Percentiles rank a stretch among this genome's conserved stretches.
Conservation (phyloP, 2,888 invertebrate species). For the Himalopsyche tibetana region DNA sequence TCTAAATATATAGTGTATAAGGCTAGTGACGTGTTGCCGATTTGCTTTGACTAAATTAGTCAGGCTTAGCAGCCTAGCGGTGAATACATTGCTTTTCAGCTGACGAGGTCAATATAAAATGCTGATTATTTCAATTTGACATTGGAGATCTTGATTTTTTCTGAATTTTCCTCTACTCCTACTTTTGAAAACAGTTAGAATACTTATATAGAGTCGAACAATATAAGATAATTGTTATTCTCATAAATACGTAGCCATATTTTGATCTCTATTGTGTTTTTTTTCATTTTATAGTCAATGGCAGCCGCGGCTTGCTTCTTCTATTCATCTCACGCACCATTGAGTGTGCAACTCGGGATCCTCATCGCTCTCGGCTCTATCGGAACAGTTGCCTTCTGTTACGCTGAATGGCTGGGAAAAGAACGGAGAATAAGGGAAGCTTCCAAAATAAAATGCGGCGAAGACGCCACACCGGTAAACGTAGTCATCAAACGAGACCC, state of each 20-base stretch:
- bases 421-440: slow-evolving; percentile 69
- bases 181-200: too few species aligned
- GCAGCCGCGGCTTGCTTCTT: slow-evolving; percentile 91
- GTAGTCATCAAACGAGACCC: slow-evolving; percentile 43
- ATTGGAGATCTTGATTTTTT: too few species aligned
- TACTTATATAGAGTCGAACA: too few species aligned
- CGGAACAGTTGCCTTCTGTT: slow-evolving; percentile 86
- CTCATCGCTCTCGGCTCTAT: slow-evolving; percentile 83
- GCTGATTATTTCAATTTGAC: too few species aligned
- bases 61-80: too few species aligned
- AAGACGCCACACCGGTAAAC: slow-evolving; percentile 44
- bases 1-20: too few species aligned
- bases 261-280: background rate
- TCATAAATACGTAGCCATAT: background rate
- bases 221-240: background rate
- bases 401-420: slow-evolving; percentile 81
- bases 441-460: slow-evolving; percentile 68
- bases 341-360: slow-evolving; percentile 85
- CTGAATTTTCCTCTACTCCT: too few species aligned
- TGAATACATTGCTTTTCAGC: too few species aligned
- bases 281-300: slow-evolving; percentile 80
- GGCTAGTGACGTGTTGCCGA: too few species aligned
- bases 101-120: too few species aligned
- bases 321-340: slow-evolving; percentile 84
- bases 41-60: too few species aligned